Base-by-base conservation (phyloP, 2,113 vertebrate genomes). In the Phylloscopus whistleri region DNA sequence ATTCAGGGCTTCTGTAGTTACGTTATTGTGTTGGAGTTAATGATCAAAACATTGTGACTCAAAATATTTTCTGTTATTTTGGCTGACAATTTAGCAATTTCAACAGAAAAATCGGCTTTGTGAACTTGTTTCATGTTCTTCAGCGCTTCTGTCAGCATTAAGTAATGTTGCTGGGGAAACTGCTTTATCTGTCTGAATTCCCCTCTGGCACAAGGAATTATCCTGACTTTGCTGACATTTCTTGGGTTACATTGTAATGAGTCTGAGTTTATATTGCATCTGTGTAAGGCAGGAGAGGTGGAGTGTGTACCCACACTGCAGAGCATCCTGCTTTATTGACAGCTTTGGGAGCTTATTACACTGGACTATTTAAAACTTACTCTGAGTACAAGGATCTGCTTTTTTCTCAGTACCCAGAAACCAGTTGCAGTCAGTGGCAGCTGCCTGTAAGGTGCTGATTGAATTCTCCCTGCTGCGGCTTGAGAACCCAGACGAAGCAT, bases 401-500 rank as follows among this genome's bases (percentile, higher is more conserved):
- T 85, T 96, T 97, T 89, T 55, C 9, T n/a, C 92, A 99, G 99
- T 99, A 97, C 99, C 99, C 27, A 98, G 99, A 88, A 99, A 99
- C 97, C 99, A 99, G 66, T 76, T 99, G 96, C 98, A 99, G 93
- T 99, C 99, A 0, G 99, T 99, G 91, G 99, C 99, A 68, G 98
- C 99, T 58, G 99, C 99, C 10, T 99, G 99, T 97, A 99, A 99
- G 98, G 98, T 99, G 87, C 97, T 99, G 97, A 99, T 99, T 88
- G 99, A 99, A 73, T 99, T 99, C 97, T 99, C 99, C 18, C 97
- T 99, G 68, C 97, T 99, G 85, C 98, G 99, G 12, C 98, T 99
- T 87, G 99, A 99, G 97, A 99, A 99, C 97, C 99, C 99, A 6
- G 99, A 99, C 37, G 99, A 99, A 94, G 99, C 99, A 10, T 99